phyloP scores from a whole-genome alignment of 2,113 vertebrate species.

The Mobula hypostoma region DNA sequence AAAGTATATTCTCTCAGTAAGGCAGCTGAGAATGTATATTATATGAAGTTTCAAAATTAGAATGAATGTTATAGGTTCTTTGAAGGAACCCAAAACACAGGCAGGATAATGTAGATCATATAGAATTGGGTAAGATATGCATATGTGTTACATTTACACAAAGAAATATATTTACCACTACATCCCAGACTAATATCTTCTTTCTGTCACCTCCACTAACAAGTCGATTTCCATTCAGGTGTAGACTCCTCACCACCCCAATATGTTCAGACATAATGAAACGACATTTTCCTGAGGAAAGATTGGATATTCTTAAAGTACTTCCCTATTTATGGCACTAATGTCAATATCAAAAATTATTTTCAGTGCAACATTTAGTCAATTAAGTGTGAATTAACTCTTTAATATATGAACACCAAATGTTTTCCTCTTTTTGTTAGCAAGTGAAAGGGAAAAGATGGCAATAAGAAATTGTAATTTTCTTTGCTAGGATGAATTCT shows the following conservation, averaged over 20 bases:
- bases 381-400: background rate
- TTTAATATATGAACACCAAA: background rate
- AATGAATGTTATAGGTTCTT: background rate
- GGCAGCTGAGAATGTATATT: background rate
- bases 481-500: background rate
- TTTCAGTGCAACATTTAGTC: background rate
- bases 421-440: background rate
- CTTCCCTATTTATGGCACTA: background rate
- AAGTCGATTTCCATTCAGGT: constrained; percentile 31
- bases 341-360: background rate
- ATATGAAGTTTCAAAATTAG: background rate
- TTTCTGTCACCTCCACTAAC: constrained; percentile 32
- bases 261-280: constrained; percentile 23
- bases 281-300: constrained; percentile 21
- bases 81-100: background rate
- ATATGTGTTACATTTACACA: background rate
- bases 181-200: constrained; percentile 35
- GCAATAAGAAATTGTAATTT: background rate
- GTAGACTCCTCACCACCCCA: constrained; percentile 26
- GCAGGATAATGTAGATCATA: background rate
- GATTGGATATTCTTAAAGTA: background rate
- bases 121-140: background rate
- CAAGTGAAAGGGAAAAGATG: background rate
- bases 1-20: background rate
- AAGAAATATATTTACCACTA: constrained; percentile 18